Base-by-base conservation (phyloP, 64 coral and sea anemone species). In the Pachyseris speciosa region DNA sequence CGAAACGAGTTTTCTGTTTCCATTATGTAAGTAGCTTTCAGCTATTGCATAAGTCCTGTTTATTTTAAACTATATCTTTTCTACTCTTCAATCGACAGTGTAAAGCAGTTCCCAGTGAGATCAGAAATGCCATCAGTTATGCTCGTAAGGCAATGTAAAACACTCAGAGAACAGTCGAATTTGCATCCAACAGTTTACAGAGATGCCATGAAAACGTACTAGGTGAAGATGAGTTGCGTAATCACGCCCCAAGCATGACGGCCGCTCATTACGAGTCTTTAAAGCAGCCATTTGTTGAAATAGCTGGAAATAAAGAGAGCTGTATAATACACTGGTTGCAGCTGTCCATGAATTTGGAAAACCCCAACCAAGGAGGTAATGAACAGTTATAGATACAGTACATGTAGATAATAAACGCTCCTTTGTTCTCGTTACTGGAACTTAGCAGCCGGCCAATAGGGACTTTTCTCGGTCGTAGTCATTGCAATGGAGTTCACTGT, bases 201-300 rank as follows among this genome's bases (percentile, higher is more conserved):
- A 64, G 60, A 42, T 91, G 93, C 41, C 75, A 61, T 69, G 80
- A 90, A 83, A 70, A 95, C 11, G 5, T 95, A 22, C 71, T 95
- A 37, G 68, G 86, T 36, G 93, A 95, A 34, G 32, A 79, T 4
- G 70, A 87, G 28, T 47, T 93, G 57, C 15, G 0, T 4, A 38
- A 86, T 17, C 27, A 47, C 30, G 68, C 45, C 15, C 34, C 38
- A 15, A 86, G 63, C 27, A 83, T 83, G 78, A 42, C 78, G 9
- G 78, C 33, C 3, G 78, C 55, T 24, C 78, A 83, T 3, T 65
- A 61, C 57, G 32, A 64, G 0, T 83, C 78, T 61, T 63, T 83
- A 33, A 32, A 66, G 63, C 24, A 29, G 28, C n/a, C n/a, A 7
- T 29, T 31, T 66, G 5, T 66, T 7, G 7, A 29, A 29, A 66